These are phyloP conservation scores for Malurus alboscapulatus DNA, from an alignment of 2,113 vertebrate species.

Conservation along the genomic window DNA sequence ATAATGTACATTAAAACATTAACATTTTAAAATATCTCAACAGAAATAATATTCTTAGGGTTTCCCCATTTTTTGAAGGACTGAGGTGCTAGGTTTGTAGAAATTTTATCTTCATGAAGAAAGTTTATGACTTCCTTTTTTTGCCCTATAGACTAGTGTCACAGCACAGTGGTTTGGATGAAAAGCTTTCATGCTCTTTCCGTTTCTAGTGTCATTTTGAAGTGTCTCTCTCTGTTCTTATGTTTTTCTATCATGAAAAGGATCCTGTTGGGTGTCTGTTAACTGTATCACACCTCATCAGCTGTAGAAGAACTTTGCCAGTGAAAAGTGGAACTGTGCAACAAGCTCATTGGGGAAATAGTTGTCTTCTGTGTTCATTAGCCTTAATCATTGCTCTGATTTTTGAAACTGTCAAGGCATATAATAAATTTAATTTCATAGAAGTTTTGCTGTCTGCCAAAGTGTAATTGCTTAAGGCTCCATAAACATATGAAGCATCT, in stretches of 20 bases:
- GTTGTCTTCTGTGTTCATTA: neutral
- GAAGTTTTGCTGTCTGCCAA: neutral
- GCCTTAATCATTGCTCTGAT: neutral
- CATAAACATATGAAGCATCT: neutral
- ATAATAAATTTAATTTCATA: neutral
- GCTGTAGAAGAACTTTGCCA: neutral
- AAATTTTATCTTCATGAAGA: neutral
- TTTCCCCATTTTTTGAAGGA: neutral
- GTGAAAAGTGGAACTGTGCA: neutral
- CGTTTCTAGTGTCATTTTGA: neutral
- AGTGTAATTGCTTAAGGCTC: neutral
- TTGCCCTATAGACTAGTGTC: neutral
- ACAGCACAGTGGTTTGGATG: neutral
- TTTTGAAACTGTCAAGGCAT: slow-evolving; percentile 11
- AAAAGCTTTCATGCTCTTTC: neutral
- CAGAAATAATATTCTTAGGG: neutral
- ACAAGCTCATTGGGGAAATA: neutral
- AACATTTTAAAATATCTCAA: neutral
- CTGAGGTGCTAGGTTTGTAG: neutral
- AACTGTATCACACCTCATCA: neutral
- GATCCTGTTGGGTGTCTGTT: neutral
- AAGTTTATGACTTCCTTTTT: neutral
- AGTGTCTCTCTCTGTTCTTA: neutral
- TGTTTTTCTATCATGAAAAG: neutral
- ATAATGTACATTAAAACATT: neutral